A percentile compares a stretch with the other conserved stretches of the same genome.
Conservation (phyloP, 2,113 vertebrate species). For the Sitta europaea region DNA sequence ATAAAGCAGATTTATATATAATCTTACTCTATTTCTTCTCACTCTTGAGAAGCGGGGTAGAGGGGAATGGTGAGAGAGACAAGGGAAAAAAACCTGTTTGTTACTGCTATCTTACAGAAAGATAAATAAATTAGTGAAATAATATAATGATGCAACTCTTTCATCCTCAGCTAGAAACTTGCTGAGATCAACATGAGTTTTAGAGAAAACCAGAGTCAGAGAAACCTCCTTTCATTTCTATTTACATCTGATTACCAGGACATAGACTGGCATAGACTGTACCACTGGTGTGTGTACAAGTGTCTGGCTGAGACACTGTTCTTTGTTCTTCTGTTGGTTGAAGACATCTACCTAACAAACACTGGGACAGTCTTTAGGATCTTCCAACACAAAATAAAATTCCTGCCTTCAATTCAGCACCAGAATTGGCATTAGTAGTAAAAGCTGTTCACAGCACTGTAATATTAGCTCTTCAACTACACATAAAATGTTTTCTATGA, state of each 20-base stretch:
- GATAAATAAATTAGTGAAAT: not conserved
- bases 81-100: not conserved
- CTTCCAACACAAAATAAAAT: not conserved
- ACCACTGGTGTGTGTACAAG: not conserved
- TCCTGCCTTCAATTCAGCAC: not conserved
- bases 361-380: not conserved
- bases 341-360: not conserved
- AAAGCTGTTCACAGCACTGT: not conserved
- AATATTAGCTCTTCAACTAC: not conserved
- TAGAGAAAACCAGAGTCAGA: not conserved
- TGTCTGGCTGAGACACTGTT: not conserved
- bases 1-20: not conserved
- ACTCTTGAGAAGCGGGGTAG: not conserved
- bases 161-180: not conserved
- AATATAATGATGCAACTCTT: not conserved
- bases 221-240: not conserved
- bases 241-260: not conserved
- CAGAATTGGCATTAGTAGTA: not conserved
- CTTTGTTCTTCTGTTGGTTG: not conserved
- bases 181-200: not conserved
- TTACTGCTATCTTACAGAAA: not conserved
- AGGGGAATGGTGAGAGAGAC: accelerated
- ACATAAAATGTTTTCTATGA: not conserved
- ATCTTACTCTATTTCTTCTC: not conserved
- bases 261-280: not conserved